These are phyloP conservation scores for Macrotus californicus DNA, from an alignment of 2,113 vertebrate species.

Conservation along the genomic window DNA sequence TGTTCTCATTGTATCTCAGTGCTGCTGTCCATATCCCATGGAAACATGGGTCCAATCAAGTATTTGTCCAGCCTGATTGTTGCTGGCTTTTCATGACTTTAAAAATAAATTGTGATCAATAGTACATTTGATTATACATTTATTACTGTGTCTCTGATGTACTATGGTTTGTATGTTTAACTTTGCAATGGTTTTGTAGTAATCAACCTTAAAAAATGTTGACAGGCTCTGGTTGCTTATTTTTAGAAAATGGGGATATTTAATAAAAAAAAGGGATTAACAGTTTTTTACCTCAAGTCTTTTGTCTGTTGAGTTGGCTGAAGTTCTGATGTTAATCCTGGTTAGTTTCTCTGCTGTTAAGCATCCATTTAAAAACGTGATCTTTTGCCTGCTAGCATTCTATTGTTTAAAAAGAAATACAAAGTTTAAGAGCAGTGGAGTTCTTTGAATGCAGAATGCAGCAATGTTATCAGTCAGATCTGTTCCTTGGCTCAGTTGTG, in stretches of 20 bases:
- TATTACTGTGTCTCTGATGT: constrained; percentile 63
- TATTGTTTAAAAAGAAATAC: background rate
- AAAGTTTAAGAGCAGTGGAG: background rate
- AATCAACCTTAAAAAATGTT: constrained; percentile 48
- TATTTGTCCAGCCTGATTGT: constrained; percentile 83
- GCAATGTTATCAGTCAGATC: background rate
- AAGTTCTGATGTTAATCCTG: constrained; percentile 30
- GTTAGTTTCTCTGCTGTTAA: background rate
- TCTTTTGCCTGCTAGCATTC: background rate
- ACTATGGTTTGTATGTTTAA: constrained; percentile 62
- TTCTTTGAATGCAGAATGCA: constrained; percentile 15
- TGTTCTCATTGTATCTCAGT: constrained; percentile 80
- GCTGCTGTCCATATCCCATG: constrained; percentile 80
- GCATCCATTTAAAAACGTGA: constrained; percentile 18
- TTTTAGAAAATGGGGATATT: constrained; percentile 67
- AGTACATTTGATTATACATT: constrained; percentile 71
- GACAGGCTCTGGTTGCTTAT: constrained; percentile 55
- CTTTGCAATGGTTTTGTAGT: constrained; percentile 58
- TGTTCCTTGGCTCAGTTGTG: background rate
- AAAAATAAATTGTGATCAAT: constrained; percentile 89
- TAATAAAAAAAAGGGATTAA: constrained; percentile 57
- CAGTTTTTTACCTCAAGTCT: constrained; percentile 52
- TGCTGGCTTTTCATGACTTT: constrained; percentile 89
- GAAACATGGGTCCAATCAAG: constrained; percentile 79
- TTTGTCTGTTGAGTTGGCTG: constrained; percentile 41